These are phyloP conservation scores for Plestiodon gilberti DNA, from an alignment of 2,113 vertebrate species.

Conservation along the genomic window DNA sequence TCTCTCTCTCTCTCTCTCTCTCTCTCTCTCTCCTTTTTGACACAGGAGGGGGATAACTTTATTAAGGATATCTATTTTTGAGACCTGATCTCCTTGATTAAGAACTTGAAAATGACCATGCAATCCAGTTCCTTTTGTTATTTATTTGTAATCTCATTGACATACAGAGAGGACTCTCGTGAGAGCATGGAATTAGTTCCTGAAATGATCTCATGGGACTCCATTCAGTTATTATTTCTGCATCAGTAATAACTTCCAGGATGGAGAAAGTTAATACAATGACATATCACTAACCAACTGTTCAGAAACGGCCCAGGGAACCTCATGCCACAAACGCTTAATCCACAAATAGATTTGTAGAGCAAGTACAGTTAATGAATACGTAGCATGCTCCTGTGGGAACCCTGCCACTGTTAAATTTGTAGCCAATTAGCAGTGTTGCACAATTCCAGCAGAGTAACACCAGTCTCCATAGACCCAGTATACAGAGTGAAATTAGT, in stretches of 20 bases:
- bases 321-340: slow-evolving; percentile 37
- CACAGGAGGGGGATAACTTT: rapidly evolving
- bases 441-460: slow-evolving; percentile 81
- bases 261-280: slow-evolving; percentile 24
- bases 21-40: no score
- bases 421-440: slow-evolving; percentile 84
- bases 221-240: background rate
- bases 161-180: background rate
- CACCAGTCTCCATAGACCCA: slow-evolving; percentile 78
- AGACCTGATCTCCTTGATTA: rapidly evolving
- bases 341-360: background rate
- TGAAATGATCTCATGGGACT: background rate
- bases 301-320: slow-evolving; percentile 34
- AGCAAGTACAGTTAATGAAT: slow-evolving; percentile 44
- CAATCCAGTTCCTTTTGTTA: rapidly evolving
- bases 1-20: no score
- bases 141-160: background rate
- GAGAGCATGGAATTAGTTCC: background rate
- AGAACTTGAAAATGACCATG: background rate
- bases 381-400: slow-evolving; percentile 56
- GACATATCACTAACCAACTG: slow-evolving; percentile 21
- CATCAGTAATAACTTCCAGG: background rate
- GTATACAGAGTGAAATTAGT: slow-evolving; percentile 82
- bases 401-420: slow-evolving; percentile 81
- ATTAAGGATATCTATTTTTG: background rate